Evolutionary conservation across 30 jellyfish, hydroid and myxozoan genomes (phyloP), one percentile per base, ranked within the genome.

Genomic region (Phacellophora camtschatica): DNA sequence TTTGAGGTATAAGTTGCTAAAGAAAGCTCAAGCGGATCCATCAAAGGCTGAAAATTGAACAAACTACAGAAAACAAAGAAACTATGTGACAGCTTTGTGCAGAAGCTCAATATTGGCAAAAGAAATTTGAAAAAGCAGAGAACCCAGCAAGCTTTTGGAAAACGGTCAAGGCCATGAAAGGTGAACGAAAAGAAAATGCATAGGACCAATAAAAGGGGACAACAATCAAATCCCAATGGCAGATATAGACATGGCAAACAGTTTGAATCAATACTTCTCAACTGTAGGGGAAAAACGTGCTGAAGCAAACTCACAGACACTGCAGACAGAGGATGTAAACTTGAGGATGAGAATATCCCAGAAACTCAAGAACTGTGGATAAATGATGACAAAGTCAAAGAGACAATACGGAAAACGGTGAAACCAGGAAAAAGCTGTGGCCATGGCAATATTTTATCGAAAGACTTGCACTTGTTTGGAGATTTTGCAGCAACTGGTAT

Each of bases 391-490:
- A 48, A 70, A 29, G 84, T 70, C 15, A 9, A 49, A 42, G 50
- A 20, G 32, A 46, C 54, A 3, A 70, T 48, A 43, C 9, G 28
- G 84, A 70, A 48, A 70, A 70, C 45, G 22, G 65, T 53, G 32
- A 30, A 74, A 35, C 23, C 78, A 50, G 87, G 87, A 27, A 74
- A 74, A 56, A 74, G 87, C 46, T 34, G 87, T 53, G 87, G 87
- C 4, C 75, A n/a, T 7, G 87, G 55, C 74, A 53, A 74, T 5
- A 43, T 74, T 31, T 50, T 12, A 3, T n/a, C 64, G 1, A 74
- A 74, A 54, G 85, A 71, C 54, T 7, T 71, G 10, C 2, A 32
- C 74, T 7, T 71, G 7, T 71, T 71, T 71, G 85, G 85, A 71
- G 74, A 71, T 2, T 48, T 24, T 71, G 35, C 22, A 71, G 72